Conservation (phyloP, 2,888 invertebrate genomes). For the Calliphora vomitoria region DNA sequence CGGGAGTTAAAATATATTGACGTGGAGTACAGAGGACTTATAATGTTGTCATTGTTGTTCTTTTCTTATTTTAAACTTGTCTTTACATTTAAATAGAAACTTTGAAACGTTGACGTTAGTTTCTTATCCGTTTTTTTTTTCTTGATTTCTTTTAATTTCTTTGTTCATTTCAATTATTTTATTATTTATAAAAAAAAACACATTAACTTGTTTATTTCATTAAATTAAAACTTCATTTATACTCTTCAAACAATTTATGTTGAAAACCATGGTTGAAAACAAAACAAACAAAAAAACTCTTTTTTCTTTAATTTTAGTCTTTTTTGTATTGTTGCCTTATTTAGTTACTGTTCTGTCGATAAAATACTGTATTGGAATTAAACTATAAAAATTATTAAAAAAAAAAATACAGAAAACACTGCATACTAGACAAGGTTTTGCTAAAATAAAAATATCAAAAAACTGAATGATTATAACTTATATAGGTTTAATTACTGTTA, state of each 20-base stretch:
- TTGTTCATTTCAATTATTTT: constrained; percentile 32
- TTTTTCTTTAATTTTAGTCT: constrained; percentile 4
- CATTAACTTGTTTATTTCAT: constrained; percentile 4
- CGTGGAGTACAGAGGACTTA: background rate
- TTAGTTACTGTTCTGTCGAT: background rate
- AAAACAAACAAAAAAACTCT: constrained; percentile 1
- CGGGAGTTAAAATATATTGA: constrained; percentile 37
- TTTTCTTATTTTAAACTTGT: constrained; percentile 30
- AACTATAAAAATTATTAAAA: constrained; percentile 17
- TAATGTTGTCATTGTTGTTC: constrained; percentile 6
- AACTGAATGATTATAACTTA: background rate
- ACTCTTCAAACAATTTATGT: background rate
- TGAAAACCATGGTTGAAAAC: background rate
- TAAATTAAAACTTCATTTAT: constrained; percentile 20
- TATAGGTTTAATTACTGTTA: too few species aligned
- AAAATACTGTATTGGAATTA: constrained; percentile 15
- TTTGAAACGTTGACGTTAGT: constrained; percentile 31
- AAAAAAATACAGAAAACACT: background rate
- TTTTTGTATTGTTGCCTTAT: constrained; percentile 22
- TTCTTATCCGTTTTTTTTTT: constrained; percentile 19
- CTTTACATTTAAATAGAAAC: constrained; percentile 39
- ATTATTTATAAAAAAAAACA: constrained; percentile 38
- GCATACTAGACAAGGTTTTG: constrained; percentile 27
- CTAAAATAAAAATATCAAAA: constrained; percentile 39
- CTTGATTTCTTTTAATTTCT: constrained; percentile 18